Conservation (phyloP, 2,113 vertebrate species). For the Coryphaenoides rupestris region DNA sequence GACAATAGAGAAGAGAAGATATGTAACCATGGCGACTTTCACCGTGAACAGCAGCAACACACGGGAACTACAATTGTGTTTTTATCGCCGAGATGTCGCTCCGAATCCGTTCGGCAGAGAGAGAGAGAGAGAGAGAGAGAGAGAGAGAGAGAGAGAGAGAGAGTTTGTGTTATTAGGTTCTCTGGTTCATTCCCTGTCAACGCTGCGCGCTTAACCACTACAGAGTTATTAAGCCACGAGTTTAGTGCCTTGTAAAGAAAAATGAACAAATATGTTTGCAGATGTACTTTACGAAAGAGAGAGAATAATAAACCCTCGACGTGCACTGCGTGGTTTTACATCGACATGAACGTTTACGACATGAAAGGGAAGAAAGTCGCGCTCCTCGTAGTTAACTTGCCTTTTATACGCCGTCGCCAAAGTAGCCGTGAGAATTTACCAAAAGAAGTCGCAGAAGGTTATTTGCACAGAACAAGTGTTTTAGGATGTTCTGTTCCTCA, state of each 20-base stretch:
- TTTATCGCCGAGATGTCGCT: background rate
- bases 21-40: constrained; percentile 45
- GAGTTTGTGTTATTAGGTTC: background rate
- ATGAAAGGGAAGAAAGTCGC: background rate
- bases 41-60: constrained; percentile 42
- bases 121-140: too few relatives aligned
- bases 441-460: constrained; percentile 6
- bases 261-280: background rate
- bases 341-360: background rate
- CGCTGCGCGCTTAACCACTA: constrained; percentile 30
- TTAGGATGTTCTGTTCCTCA: background rate
- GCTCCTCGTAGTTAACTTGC: background rate
- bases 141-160: too few relatives aligned
- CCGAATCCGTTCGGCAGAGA: background rate
- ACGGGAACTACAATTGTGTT: background rate
- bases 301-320: too few relatives aligned
- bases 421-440: constrained; percentile 7
- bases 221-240: background rate
- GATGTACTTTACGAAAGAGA: background rate
- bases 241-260: constrained; percentile 3
- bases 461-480: background rate
- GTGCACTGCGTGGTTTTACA: background rate
- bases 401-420: background rate
- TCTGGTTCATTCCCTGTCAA: constrained; percentile 27
- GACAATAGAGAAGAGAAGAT: constrained; percentile 20